These are phyloP conservation scores for Hycleus phaleratus DNA, from an alignment of 1,140 invertebrate species.

Conservation along the genomic window DNA sequence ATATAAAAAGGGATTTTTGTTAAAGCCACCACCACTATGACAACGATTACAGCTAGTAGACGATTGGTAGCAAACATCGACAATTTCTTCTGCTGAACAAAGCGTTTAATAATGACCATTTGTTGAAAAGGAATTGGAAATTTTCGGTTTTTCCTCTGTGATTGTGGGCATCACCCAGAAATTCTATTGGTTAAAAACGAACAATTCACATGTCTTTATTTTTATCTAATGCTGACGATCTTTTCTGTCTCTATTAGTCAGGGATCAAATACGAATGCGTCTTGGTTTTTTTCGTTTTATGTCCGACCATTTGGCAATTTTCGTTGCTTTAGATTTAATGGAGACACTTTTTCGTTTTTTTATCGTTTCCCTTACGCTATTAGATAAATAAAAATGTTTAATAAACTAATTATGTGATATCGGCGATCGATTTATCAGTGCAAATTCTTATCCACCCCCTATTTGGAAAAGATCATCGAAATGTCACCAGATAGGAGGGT, in stretches of 20 bases:
- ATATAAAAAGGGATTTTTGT: constrained; percentile 33
- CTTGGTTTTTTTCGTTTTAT: neutral
- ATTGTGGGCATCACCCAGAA: constrained; percentile 7
- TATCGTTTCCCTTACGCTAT: no score
- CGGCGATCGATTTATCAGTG: no score
- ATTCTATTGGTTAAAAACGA: constrained; percentile 11
- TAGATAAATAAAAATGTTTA: no score
- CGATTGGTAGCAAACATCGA: neutral
- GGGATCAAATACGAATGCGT: no score
- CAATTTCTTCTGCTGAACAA: constrained; percentile 36
- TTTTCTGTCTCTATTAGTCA: neutral
- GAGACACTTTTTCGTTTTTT: no score
- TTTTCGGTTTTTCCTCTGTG: constrained; percentile 20
- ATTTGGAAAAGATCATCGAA: constrained; percentile 1
- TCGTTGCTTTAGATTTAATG: neutral
- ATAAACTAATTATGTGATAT: no score
- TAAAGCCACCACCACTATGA: constrained; percentile 1
- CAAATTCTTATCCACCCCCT: neutral
- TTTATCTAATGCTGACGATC: constrained; percentile 10
- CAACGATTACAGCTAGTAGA: constrained; percentile 30
- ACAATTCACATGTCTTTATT: constrained; percentile 16
- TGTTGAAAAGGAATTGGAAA: constrained; percentile 23
- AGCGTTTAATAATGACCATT: constrained; percentile 38
- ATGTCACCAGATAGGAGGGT: neutral
- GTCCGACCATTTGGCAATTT: constrained; percentile 6